Conservation (phyloP, 2,888 invertebrate species). For the Drosophila incognita region DNA sequence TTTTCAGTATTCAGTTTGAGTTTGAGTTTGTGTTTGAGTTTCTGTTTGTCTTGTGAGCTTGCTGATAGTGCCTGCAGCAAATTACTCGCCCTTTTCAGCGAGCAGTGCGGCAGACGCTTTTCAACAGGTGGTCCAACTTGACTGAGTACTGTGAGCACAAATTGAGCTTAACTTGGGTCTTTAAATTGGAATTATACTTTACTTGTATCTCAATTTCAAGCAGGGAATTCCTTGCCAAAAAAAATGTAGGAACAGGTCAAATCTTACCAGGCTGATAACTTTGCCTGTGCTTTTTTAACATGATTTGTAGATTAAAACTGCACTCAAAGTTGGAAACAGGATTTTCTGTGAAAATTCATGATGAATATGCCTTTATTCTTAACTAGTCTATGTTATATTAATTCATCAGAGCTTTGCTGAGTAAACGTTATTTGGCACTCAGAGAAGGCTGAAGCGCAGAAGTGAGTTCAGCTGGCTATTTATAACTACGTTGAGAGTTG, state of each 20-base stretch:
- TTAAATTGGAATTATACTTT: neutral
- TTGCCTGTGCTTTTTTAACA: neutral
- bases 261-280: neutral
- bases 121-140: constrained; percentile 32
- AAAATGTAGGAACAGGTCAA: neutral
- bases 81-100: neutral
- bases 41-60: constrained; percentile 48
- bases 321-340: neutral
- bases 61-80: constrained; percentile 17
- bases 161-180: neutral
- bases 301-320: neutral
- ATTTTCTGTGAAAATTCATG: neutral
- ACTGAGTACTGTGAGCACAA: neutral
- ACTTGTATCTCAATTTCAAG: neutral
- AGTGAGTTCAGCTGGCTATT: constrained; percentile 6
- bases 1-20: neutral
- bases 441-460: neutral
- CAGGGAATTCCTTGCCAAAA: no score
- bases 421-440: neutral
- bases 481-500: constrained; percentile 8
- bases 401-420: neutral
- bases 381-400: neutral
- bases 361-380: neutral
- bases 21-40: constrained; percentile 23
- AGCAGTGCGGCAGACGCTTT: neutral